Conservation (phyloP, 2,888 invertebrate genomes). For the Oasisia sp. region DNA sequence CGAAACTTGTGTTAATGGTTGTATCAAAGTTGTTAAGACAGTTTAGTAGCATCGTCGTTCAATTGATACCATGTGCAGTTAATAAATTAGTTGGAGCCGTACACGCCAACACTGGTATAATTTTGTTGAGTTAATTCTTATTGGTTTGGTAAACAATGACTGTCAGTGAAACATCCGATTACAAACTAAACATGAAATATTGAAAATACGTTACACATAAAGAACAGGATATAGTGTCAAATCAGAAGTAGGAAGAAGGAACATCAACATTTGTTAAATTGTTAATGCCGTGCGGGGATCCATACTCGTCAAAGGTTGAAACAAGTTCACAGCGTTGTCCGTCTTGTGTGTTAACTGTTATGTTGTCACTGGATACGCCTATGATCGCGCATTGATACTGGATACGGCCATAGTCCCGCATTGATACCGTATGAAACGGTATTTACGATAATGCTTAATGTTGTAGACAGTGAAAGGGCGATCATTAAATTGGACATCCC, state of each 20-base stretch:
- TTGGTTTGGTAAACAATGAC: not conserved
- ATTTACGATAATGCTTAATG: slow-evolving; percentile 4
- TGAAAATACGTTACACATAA: not conserved
- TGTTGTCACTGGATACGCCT: no score
- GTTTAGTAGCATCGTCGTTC: not conserved
- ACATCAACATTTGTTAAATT: not conserved
- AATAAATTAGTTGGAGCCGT: not conserved
- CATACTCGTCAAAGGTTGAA: no score
- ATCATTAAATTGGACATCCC: not conserved
- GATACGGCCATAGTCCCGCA: no score
- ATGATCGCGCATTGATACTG: no score
- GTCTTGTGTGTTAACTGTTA: no score
- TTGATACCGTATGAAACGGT: not conserved
- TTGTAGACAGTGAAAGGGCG: not conserved
- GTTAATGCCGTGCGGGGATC: no score
- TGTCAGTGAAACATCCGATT: not conserved
- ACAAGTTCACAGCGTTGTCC: no score
- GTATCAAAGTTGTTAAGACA: not conserved
- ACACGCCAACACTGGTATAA: not conserved
- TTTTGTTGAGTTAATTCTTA: not conserved
- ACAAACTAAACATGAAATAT: not conserved
- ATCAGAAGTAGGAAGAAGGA: no score
- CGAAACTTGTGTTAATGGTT: not conserved
- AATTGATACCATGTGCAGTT: not conserved
- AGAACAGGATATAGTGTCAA: no score